A percentile compares a stretch with the other conserved stretches of the same genome.
Conservation (phyloP, 1,140 invertebrate genomes). For the Oedothorax gibbosus region DNA sequence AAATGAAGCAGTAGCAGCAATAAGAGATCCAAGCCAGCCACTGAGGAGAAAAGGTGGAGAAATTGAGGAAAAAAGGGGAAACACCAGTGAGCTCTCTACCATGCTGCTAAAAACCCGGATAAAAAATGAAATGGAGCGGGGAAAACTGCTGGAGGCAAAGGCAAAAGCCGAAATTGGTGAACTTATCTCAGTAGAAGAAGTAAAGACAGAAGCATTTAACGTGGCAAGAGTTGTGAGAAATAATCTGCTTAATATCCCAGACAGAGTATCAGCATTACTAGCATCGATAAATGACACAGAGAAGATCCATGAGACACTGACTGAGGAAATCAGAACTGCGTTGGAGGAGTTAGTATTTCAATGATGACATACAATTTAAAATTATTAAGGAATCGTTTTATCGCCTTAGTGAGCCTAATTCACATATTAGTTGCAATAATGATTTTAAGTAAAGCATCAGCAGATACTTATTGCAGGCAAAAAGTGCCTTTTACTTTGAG, state of each 20-base stretch:
- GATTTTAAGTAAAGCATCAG: slow-evolving; percentile 1
- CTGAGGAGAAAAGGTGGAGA: not conserved
- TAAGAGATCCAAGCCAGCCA: not conserved
- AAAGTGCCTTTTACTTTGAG: too few species aligned
- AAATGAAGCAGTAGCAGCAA: not conserved
- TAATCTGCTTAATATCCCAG: not conserved
- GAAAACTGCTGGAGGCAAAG: not conserved
- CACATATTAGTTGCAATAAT: not conserved
- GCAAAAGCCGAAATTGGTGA: slow-evolving; percentile 5
- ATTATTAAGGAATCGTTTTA: not conserved
- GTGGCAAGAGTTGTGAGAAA: not conserved
- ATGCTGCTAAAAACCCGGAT: not conserved
- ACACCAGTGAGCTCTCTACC: not conserved
- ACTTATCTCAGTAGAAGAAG: slow-evolving; percentile 2
- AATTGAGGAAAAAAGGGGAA: not conserved
- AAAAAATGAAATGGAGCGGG: slow-evolving; percentile 1
- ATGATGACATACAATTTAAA: slow-evolving; percentile 9
- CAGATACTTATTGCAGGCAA: slow-evolving; percentile 1
- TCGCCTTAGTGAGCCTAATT: not conserved
- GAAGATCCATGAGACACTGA: not conserved
- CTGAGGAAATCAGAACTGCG: not conserved
- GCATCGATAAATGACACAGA: not conserved
- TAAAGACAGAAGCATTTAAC: slow-evolving; percentile 2
- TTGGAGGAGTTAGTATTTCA: not conserved
- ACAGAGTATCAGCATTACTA: not conserved